Evolutionary conservation across 1,140 invertebrate genomes (phyloP).

Genomic region (Bombus consobrinus): DNA sequence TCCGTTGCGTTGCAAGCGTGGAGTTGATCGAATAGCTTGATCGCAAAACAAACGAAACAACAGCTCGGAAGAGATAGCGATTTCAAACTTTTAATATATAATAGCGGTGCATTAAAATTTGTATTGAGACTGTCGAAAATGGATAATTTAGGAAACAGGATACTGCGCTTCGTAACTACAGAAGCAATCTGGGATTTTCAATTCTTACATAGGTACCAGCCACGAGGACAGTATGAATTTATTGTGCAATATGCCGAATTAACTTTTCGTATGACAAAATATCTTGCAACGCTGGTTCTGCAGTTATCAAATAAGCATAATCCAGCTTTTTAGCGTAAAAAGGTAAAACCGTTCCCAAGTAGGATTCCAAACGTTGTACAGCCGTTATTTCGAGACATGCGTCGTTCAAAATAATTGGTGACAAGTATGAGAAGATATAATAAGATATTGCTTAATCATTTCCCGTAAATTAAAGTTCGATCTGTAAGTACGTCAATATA

Average conservation of each 20-base stretch:
- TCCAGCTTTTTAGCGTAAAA: too few species aligned
- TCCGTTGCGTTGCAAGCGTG: background rate
- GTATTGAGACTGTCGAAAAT: background rate
- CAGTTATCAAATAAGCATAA: too few species aligned
- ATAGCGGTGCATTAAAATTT: background rate
- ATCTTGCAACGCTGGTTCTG: too few species aligned
- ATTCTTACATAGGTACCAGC: too few species aligned
- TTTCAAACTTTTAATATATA: background rate
- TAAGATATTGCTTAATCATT: background rate
- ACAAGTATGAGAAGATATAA: background rate
- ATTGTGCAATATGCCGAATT: fast-evolving
- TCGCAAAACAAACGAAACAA: background rate
- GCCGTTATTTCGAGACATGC: background rate
- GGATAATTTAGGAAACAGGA: background rate
- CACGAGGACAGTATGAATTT: too few species aligned
- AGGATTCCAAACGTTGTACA: too few species aligned
- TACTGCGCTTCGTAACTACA: too few species aligned
- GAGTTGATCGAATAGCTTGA: background rate
- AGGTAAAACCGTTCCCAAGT: too few species aligned
- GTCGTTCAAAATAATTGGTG: too few species aligned
- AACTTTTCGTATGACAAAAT: too few species aligned
- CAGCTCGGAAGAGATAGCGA: background rate
- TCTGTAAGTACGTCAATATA: background rate
- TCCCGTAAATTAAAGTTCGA: background rate
- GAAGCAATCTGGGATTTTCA: too few species aligned